A percentile compares a stretch with the other conserved stretches of the same genome.
These are phyloP conservation scores for Lontra canadensis DNA, from an alignment of 2,113 vertebrate species.

Conservation along the genomic window DNA sequence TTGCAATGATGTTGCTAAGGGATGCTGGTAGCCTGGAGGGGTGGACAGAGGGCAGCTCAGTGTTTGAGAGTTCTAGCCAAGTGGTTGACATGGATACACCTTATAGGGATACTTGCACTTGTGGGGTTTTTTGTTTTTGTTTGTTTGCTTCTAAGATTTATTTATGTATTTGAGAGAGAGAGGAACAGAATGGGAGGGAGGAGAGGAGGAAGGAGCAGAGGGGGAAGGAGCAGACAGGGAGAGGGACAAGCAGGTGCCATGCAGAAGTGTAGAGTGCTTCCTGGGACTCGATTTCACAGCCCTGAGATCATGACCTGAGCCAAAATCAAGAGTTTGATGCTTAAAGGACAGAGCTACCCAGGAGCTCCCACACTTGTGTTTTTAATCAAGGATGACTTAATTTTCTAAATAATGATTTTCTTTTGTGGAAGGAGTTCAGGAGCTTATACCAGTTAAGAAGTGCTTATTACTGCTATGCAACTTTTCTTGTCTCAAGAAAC, in stretches of 20 bases:
- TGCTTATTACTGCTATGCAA: not conserved
- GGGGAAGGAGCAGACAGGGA: not conserved
- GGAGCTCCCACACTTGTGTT: not conserved
- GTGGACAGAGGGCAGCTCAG: not conserved
- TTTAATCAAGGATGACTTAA: not conserved
- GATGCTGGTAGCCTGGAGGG: not conserved
- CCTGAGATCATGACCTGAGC: not conserved
- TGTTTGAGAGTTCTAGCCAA: not conserved
- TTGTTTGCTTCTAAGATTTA: not conserved
- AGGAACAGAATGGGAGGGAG: not conserved
- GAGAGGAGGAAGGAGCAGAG: too few relatives aligned
- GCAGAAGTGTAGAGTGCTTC: not conserved
- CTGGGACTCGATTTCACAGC: not conserved
- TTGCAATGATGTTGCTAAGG: not conserved
- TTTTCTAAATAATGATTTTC: constrained; percentile 25
- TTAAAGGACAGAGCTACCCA: not conserved
- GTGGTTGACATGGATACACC: not conserved
- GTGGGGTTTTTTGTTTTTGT: not conserved
- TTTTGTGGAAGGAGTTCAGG: not conserved
- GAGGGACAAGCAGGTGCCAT: not conserved
- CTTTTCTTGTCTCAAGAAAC: not conserved
- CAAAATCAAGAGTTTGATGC: not conserved
- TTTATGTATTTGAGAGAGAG: not conserved
- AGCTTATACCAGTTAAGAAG: not conserved
- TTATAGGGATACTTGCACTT: not conserved